phyloP scores from a whole-genome alignment of 2,113 vertebrate genomes.

The Struthio camelus region DNA sequence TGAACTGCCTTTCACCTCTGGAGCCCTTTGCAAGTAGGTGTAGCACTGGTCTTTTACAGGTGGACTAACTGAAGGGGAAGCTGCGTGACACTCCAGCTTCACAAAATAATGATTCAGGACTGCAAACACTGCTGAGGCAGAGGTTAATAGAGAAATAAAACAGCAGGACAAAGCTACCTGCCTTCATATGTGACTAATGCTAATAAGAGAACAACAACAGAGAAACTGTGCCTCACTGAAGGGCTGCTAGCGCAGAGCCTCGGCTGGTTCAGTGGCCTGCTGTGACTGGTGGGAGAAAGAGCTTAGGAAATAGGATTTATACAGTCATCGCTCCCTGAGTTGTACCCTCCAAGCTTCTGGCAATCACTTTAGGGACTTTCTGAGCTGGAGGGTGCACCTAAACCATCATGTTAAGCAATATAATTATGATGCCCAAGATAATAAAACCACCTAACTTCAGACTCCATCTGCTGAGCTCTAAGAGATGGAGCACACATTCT shows the following conservation, averaged over 20 bases:
- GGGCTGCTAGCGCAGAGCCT: not conserved
- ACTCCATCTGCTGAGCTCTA: constrained; percentile 46
- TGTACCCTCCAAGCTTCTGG: constrained; percentile 11
- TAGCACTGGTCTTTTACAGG: not conserved
- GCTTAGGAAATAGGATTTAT: not conserved
- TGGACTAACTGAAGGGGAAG: not conserved
- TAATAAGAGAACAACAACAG: not conserved
- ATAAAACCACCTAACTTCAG: constrained; percentile 57
- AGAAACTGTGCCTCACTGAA: not conserved
- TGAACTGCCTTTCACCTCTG: not conserved
- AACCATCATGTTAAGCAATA: constrained; percentile 50
- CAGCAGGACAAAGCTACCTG: not conserved
- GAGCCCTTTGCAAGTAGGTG: not conserved
- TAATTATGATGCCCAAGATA: constrained; percentile 47
- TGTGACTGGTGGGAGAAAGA: constrained; percentile 30
- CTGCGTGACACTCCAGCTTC: not conserved
- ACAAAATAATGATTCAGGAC: not conserved
- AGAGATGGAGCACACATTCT: constrained; percentile 57
- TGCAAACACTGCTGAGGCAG: not conserved
- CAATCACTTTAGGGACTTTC: constrained; percentile 47
- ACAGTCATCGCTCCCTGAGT: not conserved
- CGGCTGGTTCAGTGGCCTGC: not conserved
- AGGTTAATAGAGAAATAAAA: not conserved
- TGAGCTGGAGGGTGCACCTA: constrained; percentile 42
- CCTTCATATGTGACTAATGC: not conserved